phyloP scores from a whole-genome alignment of 2,797 vertebrate species.

The Uromys caudimaculatus region DNA sequence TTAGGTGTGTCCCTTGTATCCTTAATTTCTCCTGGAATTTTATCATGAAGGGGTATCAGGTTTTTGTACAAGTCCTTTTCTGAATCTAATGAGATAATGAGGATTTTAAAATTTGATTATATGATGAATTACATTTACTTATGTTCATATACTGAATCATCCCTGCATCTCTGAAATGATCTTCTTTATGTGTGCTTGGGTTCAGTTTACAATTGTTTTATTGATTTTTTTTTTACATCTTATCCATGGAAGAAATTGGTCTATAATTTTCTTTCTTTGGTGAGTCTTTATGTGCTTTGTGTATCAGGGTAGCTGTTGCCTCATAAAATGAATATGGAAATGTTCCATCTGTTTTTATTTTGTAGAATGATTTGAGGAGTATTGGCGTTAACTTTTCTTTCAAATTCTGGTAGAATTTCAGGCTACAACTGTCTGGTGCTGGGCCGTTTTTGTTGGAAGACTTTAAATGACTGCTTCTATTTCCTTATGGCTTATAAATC shows the following conservation, averaged over 20 bases:
- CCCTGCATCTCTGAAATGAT: neutral
- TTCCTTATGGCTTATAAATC: neutral
- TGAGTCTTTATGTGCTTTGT: neutral
- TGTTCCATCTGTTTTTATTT: neutral
- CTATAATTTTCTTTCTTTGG: neutral
- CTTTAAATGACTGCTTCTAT: neutral
- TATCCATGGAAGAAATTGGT: neutral
- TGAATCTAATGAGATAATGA: neutral
- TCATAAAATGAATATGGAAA: neutral
- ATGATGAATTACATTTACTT: neutral
- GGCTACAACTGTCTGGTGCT: neutral
- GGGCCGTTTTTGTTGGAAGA: neutral
- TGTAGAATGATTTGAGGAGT: neutral
- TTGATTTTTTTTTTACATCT: neutral
- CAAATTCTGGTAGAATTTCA: neutral
- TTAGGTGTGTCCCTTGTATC: neutral
- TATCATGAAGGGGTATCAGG: neutral
- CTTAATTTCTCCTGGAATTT: neutral
- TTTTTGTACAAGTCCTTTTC: neutral
- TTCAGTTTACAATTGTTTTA: neutral
- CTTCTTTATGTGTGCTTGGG: neutral
- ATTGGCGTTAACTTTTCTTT: neutral
- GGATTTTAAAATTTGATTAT: neutral
- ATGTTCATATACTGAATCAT: neutral
- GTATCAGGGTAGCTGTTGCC: neutral